Evolutionary conservation across 2,113 vertebrate species (phyloP).

Genomic region (Microcebus griseorufus): DNA sequence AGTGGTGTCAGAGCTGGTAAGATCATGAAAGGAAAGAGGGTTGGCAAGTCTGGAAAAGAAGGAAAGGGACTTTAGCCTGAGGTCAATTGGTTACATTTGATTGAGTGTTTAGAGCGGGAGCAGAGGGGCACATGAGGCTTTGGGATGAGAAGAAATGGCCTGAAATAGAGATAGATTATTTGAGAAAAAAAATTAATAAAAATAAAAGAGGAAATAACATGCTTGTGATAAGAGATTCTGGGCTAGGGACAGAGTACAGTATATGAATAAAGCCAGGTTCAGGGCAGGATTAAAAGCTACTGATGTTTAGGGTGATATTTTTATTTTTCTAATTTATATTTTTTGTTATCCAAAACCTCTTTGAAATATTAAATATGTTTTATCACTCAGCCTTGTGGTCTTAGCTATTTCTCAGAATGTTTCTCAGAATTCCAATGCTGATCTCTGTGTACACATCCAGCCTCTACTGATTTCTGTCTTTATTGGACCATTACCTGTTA

Average conservation of each 20-base stretch:
- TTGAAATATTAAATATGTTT: background rate
- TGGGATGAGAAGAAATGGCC: background rate
- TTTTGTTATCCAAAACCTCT: background rate
- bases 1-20: background rate
- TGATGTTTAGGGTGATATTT: background rate
- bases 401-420: background rate
- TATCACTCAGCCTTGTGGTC: background rate
- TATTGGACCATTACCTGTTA: background rate
- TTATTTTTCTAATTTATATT: background rate
- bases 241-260: background rate
- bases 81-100: background rate
- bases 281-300: background rate
- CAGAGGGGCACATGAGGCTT: background rate
- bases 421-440: background rate
- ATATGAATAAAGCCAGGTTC: background rate
- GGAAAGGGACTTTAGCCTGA: background rate
- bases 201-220: background rate
- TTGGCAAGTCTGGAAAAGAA: background rate
- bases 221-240: background rate
- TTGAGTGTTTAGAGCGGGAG: background rate
- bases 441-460: background rate
- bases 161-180: background rate
- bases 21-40: background rate
- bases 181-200: background rate
- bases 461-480: background rate